Evolutionary conservation across 2,797 vertebrate genomes (phyloP), one percentile per base, ranked within the genome.

Genomic region (Meriones psammophilus): DNA sequence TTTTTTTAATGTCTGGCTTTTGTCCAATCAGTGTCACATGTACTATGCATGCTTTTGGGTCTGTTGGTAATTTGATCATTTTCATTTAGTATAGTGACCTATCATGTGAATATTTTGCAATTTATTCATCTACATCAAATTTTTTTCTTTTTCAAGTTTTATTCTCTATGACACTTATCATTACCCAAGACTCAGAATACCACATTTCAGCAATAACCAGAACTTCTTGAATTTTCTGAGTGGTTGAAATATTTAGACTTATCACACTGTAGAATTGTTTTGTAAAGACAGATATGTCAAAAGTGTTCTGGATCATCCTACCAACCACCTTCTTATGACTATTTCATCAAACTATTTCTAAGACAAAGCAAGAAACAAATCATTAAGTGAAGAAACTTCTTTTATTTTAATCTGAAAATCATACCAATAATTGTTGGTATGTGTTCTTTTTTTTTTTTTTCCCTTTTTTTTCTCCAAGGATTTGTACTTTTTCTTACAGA

Each of bases 401-500:
- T 90, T 3, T 77, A 5, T 87, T 91, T 64, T 89, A 26, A 79
- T 64, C 0, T 64, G 22, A 91, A 94, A 91, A 93, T 36, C 28
- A 18, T 42, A 56, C 8, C 4, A 15, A 22, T 84, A 76, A 90
- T 8, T 69, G 5, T 69, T 83, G 1, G 3, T 69, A 18, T 81
- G 22, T 24, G 14, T 36, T 80, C 20, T 13, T 33, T 80, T 56
- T 28, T 42, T 77, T 28, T 36, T 71, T 91, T 13, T 20, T 5
- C 30, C 28, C 66, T 56, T 28, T 36, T 77, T 91, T 17, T 10
- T 24, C 30, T 78, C 1, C 12, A 89, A 58, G 79, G 30, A 88
- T 84, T 79, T 86, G 22, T 22, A 64, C 14, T 36, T 84, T 84
- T 71, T 79, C 39, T 90, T 94, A 92, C 30, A 74, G 79, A 76